phyloP scores from a whole-genome alignment of 2,888 invertebrate species.

The Cosmia trapezina region DNA sequence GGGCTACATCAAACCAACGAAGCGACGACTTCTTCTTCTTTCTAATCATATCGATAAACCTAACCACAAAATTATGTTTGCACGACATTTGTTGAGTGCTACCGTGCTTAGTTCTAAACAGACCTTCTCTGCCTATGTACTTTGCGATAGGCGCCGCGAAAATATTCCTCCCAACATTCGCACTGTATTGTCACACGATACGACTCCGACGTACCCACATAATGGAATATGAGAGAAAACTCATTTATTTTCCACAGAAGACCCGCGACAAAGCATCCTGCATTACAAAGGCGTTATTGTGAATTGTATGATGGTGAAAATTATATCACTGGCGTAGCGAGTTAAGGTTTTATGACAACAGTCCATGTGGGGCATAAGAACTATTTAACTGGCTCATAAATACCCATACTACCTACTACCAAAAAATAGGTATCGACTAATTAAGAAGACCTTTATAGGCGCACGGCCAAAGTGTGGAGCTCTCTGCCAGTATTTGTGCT shows the following conservation, averaged over 20 bases:
- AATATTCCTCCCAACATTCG: conserved; percentile 33
- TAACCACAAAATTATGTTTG: background rate
- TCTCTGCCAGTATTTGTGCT: background rate
- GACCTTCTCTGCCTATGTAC: conserved; percentile 10
- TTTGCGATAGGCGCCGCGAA: background rate
- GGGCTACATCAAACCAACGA: background rate
- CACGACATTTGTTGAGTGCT: background rate
- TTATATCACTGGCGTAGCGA: conserved; percentile 1
- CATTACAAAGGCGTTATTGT: conserved; percentile 53
- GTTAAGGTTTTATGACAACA: conserved; percentile 5
- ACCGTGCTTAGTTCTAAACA: background rate
- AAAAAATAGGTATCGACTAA: background rate
- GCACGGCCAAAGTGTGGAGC: background rate
- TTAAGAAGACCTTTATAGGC: background rate
- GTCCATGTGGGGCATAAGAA: background rate
- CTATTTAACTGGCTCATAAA: background rate
- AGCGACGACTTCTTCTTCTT: background rate
- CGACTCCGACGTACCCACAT: conserved; percentile 39
- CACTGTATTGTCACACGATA: conserved; percentile 45
- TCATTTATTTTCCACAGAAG: conserved; percentile 65
- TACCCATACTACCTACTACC: background rate
- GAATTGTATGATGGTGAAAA: conserved; percentile 13
- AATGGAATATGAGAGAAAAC: conserved; percentile 62
- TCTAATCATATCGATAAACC: background rate
- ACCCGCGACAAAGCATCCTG: conserved; percentile 52